Conservation (phyloP, 1,140 invertebrate genomes). For the Papilio machaon region DNA sequence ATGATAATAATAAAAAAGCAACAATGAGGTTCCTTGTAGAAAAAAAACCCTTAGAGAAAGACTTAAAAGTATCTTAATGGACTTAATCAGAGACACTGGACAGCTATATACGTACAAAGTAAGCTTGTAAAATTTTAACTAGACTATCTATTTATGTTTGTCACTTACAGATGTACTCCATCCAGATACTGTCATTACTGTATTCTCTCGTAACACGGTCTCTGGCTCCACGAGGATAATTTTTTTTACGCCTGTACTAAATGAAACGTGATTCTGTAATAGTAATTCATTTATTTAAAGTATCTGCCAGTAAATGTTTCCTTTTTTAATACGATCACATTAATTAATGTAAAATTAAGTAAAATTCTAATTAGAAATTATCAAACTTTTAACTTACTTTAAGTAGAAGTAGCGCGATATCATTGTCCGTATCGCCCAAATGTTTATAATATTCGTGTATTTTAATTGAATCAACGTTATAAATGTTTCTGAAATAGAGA, state of each 20-base stretch:
- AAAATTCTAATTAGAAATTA: no score
- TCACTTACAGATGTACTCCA: constrained; percentile 58
- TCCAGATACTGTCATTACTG: constrained; percentile 53
- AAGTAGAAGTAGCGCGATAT: constrained; percentile 62
- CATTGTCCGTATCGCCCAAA: constrained; percentile 55
- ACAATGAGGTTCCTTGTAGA: no score
- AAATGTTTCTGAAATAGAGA: constrained; percentile 57
- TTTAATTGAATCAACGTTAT: constrained; percentile 58
- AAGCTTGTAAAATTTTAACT: background rate
- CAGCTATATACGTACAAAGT: no score
- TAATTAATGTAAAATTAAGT: no score
- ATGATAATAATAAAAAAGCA: no score
- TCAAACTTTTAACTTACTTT: constrained; percentile 47
- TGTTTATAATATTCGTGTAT: constrained; percentile 62
- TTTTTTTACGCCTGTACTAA: constrained; percentile 50
- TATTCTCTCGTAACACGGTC: constrained; percentile 42
- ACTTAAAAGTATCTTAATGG: no score
- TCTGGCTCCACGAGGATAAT: constrained; percentile 53
- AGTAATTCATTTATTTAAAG: constrained; percentile 9
- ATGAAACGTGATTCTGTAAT: constrained; percentile 59
- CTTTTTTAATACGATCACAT: no score
- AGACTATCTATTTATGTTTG: constrained; percentile 13
- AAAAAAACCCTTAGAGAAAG: no score
- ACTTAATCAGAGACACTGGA: no score
- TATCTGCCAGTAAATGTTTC: background rate